Conservation (phyloP, 2,797 vertebrate genomes). For the Smutsia temminckii region DNA sequence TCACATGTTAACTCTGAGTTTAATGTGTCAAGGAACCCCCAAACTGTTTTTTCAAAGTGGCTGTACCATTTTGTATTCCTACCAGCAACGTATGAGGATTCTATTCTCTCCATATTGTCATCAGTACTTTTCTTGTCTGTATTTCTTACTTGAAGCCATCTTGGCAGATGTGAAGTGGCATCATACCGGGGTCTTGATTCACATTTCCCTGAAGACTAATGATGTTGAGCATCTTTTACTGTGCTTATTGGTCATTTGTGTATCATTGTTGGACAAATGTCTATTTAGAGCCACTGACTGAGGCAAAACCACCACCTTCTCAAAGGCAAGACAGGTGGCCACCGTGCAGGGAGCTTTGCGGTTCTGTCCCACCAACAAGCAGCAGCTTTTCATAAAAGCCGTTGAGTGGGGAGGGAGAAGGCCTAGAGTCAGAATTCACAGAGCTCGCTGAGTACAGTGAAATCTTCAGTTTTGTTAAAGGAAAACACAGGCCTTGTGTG, state of each 20-base stretch:
- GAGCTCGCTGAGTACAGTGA: slow-evolving; percentile 32
- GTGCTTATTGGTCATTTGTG: neutral
- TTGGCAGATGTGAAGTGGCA: neutral
- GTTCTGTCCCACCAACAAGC: slow-evolving; percentile 1
- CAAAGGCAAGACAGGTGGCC: slow-evolving; percentile 64
- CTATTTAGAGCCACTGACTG: neutral
- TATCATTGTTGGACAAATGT: neutral
- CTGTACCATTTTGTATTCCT: neutral
- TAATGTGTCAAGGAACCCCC: neutral
- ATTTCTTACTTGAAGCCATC: neutral
- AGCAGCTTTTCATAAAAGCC: slow-evolving; percentile 56
- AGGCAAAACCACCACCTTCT: slow-evolving; percentile 11
- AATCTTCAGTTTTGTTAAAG: neutral
- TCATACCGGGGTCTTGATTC: neutral
- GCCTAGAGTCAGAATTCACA: slow-evolving; percentile 41
- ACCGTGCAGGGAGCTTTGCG: slow-evolving; percentile 53
- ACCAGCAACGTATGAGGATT: neutral
- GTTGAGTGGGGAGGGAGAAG: slow-evolving; percentile 38
- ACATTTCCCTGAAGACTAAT: neutral
- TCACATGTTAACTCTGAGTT: neutral
- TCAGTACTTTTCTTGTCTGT: neutral
- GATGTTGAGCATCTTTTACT: neutral
- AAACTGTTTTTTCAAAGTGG: neutral
- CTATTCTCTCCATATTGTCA: neutral
- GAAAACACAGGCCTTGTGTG: neutral